Base-by-base conservation (phyloP, 2,113 vertebrate genomes). In the Hypocryptadius cinnamomeus region DNA sequence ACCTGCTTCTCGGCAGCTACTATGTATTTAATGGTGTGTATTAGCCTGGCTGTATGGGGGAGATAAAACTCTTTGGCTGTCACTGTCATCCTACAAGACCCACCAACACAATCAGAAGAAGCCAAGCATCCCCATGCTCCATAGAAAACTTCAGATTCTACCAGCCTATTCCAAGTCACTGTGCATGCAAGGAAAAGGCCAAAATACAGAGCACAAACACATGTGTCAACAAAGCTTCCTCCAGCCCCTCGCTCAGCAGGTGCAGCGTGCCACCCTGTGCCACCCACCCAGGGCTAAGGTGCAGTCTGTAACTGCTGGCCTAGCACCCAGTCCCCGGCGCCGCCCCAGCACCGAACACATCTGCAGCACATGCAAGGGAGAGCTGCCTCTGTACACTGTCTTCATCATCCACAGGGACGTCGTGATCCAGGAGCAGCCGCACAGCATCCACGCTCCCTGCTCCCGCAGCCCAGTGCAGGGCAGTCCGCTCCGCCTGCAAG, bases 381-480 rank as follows among this genome's bases (percentile, higher is more conserved):
- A 73, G 78, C 13, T 0, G 56, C 70, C 76, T 78, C 72, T 98
- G 1, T 98, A 99, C 99, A 64, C 40, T 96, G 91, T 99, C 99
- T 53, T 88, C 93, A 0, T 98, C 98, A 16, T 99, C 98, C 78
- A 99, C 86, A 0, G 98, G 97, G 6, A 96, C 95, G n/a, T 97
- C 96, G 0, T 98, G 97, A 6, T 98, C 98, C 95, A 99, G 96
- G 4, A 99, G 98, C 39, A 99, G 97, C 11, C 97, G 96, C 25
- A 99, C 95, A 1, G 98, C 99, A 68, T 98, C 97, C 86, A 97
- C 97, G 0, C 97, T 98, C 27, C 99, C 99, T 1, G 98, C 97
- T 39, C 98, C 98, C 0, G 97, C 98, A 0, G 99, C 99, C 99
- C 99, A 99, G 96, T 99, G 99, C 93, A 99, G 95, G 13, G 98